Conservation (phyloP, 2,797 vertebrate species). For the Streptopelia turtur region DNA sequence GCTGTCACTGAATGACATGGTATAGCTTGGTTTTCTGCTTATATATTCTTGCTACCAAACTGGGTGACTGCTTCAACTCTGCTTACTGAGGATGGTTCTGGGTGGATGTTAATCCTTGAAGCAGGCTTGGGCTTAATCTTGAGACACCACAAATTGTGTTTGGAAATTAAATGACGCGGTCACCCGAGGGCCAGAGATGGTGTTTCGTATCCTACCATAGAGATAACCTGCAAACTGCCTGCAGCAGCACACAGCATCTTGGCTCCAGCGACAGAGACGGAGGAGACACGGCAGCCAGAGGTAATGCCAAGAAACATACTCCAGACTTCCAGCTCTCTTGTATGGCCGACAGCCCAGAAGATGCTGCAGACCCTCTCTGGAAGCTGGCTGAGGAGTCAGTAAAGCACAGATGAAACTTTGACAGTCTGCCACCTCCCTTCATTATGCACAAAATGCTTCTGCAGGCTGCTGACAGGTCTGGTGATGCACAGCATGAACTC, state of each 20-base stretch:
- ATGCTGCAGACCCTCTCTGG: slow-evolving; percentile 1
- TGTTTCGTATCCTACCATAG: not conserved
- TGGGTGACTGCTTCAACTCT: not conserved
- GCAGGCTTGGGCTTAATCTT: not conserved
- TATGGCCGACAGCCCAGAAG: slow-evolving; percentile 39
- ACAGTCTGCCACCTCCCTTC: slow-evolving; percentile 40
- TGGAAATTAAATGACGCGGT: not conserved
- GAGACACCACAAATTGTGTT: not conserved
- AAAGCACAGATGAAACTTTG: slow-evolving; percentile 27
- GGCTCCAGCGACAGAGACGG: not conserved
- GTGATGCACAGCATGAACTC: not conserved
- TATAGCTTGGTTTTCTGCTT: not conserved
- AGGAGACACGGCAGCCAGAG: not conserved
- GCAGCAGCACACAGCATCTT: not conserved
- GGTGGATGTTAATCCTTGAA: not conserved
- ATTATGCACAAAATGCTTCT: not conserved
- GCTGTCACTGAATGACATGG: not conserved
- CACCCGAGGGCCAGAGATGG: not conserved
- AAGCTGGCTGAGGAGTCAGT: slow-evolving; percentile 17
- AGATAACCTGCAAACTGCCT: not conserved
- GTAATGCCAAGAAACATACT: slow-evolving; percentile 22
- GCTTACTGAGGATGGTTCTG: not conserved
- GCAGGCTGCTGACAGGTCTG: not conserved
- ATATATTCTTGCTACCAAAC: not conserved
- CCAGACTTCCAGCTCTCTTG: not conserved